These are phyloP conservation scores for Sycophila texana DNA, from an alignment of 2,888 invertebrate species.

Conservation along the genomic window DNA sequence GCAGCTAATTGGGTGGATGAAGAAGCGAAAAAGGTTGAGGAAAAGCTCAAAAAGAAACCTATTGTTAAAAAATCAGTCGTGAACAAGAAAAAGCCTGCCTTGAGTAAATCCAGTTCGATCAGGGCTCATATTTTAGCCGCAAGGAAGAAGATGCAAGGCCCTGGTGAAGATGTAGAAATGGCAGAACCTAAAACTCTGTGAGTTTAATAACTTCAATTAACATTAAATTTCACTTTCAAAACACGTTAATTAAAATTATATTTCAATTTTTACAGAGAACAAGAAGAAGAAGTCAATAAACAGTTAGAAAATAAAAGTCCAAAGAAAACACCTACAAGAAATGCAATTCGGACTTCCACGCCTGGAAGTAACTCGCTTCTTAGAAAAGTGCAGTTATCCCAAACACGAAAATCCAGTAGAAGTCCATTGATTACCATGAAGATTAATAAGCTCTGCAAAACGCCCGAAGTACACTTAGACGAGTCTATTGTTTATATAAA, in stretches of 20 bases:
- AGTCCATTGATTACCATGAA: slow-evolving; percentile 67
- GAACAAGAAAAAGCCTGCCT: slow-evolving; percentile 39
- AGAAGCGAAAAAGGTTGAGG: slow-evolving; percentile 59
- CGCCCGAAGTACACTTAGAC: slow-evolving; percentile 65
- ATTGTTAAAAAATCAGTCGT: slow-evolving; percentile 29
- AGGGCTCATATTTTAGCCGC: slow-evolving; percentile 64
- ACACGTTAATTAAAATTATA: neutral
- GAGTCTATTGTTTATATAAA: slow-evolving; percentile 67
- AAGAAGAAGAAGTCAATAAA: neutral
- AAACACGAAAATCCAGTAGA: slow-evolving; percentile 54
- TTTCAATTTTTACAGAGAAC: no score
- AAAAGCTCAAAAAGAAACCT: slow-evolving; percentile 56
- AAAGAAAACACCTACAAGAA: slow-evolving; percentile 24
- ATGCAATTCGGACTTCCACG: slow-evolving; percentile 30
- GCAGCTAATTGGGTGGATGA: slow-evolving; percentile 76
- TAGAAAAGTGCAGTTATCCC: slow-evolving; percentile 58
- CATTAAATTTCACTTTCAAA: neutral
- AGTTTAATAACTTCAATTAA: neutral
- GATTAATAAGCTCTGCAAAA: slow-evolving; percentile 66
- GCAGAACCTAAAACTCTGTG: neutral
- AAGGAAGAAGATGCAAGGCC: slow-evolving; percentile 59
- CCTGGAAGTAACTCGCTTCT: slow-evolving; percentile 54
- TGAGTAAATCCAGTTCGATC: slow-evolving; percentile 60
- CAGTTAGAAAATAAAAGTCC: neutral
- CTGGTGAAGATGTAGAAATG: slow-evolving; percentile 35